phyloP scores from a whole-genome alignment of 64 coral and sea anemone genomes.

The Dendronephthya gigantea region DNA sequence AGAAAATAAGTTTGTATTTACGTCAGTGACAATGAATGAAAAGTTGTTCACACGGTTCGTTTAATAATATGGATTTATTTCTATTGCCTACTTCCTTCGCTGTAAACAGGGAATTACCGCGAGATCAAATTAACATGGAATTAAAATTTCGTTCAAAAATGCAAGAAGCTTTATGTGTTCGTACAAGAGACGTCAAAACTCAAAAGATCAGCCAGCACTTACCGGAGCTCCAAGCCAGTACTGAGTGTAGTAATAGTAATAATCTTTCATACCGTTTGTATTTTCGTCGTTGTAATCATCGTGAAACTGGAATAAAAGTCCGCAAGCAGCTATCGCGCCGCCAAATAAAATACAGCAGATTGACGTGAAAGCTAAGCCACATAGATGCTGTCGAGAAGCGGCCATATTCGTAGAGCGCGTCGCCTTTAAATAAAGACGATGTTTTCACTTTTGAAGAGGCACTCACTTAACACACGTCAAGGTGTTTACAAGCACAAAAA shows the following conservation, averaged over 20 bases:
- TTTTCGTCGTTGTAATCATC: not conserved
- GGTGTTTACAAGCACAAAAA: not conserved
- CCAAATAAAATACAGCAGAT: not conserved
- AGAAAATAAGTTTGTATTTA: too few relatives aligned
- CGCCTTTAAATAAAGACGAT: not conserved
- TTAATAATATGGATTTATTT: too few relatives aligned
- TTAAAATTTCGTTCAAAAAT: too few relatives aligned
- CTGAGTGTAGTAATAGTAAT: not conserved
- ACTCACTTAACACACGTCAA: not conserved
- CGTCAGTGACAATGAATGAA: too few relatives aligned
- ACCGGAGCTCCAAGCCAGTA: not conserved
- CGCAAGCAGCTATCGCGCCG: not conserved
- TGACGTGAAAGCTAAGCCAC: not conserved
- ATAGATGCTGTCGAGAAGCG: not conserved
- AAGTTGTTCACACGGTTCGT: too few relatives aligned
- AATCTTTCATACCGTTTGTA: not conserved
- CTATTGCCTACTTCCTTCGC: too few relatives aligned
- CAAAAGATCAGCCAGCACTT: not conserved
- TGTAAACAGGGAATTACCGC: too few relatives aligned
- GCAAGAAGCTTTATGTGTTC: too few relatives aligned
- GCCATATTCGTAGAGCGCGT: not conserved
- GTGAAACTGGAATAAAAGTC: not conserved
- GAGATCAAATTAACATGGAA: too few relatives aligned
- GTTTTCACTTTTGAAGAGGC: not conserved
- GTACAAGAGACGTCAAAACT: too few relatives aligned